Evolutionary conservation across 2,888 invertebrate species (phyloP).

Genomic region (Netelia virgata): DNA sequence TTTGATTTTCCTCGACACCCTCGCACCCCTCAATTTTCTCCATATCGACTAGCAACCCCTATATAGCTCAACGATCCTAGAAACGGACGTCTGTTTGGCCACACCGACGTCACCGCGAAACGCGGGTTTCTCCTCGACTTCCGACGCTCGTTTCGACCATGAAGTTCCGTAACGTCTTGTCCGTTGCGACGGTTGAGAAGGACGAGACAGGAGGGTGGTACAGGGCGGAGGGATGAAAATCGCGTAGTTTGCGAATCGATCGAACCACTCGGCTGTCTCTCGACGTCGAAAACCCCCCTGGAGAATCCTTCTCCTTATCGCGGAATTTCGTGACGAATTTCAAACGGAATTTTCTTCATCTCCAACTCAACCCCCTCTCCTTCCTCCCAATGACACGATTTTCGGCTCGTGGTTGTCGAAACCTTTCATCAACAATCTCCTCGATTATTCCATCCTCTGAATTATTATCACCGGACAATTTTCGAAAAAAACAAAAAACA

Average conservation of each 20-base stretch:
- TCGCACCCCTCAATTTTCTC: conserved; percentile 20
- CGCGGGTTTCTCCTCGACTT: not conserved
- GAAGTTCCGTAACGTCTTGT: conserved; percentile 22
- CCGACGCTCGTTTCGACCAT: conserved; percentile 49
- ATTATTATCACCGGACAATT: not conserved
- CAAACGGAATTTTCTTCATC: conserved; percentile 71
- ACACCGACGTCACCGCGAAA: conserved; percentile 26
- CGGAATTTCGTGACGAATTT: conserved; percentile 73
- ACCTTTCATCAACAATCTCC: conserved; percentile 63
- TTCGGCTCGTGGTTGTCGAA: conserved; percentile 64
- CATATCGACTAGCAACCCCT: not conserved
- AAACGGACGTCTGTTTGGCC: conserved; percentile 32
- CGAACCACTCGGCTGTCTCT: conserved; percentile 54
- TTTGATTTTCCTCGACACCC: conserved; percentile 1
- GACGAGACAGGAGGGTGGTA: not conserved
- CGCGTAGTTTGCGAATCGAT: conserved; percentile 72
- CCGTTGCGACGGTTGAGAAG: not conserved
- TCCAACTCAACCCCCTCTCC: conserved; percentile 69
- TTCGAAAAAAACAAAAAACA: not conserved
- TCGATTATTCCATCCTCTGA: conserved; percentile 7
- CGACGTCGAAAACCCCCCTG: not conserved
- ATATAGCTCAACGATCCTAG: not conserved
- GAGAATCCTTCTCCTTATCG: conserved; percentile 72
- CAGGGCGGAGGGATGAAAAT: conserved; percentile 60
- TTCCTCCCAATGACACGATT: conserved; percentile 58